Base-by-base conservation (phyloP, 2,113 vertebrate species). In the Caretta caretta region DNA sequence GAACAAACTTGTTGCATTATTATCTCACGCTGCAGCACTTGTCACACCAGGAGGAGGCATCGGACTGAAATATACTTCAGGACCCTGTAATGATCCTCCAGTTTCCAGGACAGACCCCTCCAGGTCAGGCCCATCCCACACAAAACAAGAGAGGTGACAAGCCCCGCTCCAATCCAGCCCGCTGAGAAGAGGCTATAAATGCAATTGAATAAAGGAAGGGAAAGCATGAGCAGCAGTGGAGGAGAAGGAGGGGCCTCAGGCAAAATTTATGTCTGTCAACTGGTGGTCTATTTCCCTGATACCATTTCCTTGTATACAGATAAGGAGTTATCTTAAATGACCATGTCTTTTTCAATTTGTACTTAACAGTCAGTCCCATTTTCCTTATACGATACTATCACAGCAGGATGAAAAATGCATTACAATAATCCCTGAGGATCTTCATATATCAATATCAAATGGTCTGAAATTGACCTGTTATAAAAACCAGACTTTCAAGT, bases 281-380 rank as follows among this genome's bases (percentile, higher is more conserved):
- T 97, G 98, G 98, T 99, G 98, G 98, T 98, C 98, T 98, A 98
- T 99, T 99, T 98, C 98, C 98, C 97, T 94, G 97, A 98, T 98
- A 98, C 98, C 98, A 97, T 99, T 99, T 99, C 98, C 98, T 98
- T 98, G 99, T 98, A 98, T 98, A 98, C 98, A 99, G 99, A 99
- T 99, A 99, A 99, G 98, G 98, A 98, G 98, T 99, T 99, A 99
- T 99, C 99, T 99, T 99, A 99, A 99, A 99, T 99, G 99, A 98
- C 99, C 99, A 99, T 99, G 99, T 99, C 99, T 99, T 99, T 99
- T 99, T 99, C 99, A 99, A 99, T 99, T 99, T 99, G 99, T 98
- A 97, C 98, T 99, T 98, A 98, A 98, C 98, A 98, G 98, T 98
- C 98, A 98, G 98, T 98, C 97, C 98, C 98, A 98, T 98, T 98